Base-by-base conservation (phyloP, 1,140 invertebrate genomes). In the Drosophila seguyi region DNA sequence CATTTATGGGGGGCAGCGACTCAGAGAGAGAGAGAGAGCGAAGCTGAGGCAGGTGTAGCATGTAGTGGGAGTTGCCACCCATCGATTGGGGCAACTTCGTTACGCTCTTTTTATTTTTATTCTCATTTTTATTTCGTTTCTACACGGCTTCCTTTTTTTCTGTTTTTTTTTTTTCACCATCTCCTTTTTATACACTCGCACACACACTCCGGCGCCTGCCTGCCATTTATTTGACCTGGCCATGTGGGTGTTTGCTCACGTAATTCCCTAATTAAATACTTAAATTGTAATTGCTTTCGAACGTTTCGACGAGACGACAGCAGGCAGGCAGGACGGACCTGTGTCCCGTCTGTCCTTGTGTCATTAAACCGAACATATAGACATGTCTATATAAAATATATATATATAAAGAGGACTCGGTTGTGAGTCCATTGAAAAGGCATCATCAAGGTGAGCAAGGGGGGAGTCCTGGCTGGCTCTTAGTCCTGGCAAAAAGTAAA, bases 231-330 rank as follows among this genome's bases (percentile, higher is more conserved):
- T 67, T 55, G 50, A 60, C 66, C 63, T 71, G 65, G 67, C 69
- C 67, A 59, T 47, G 57, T 78, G 81, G 83, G 78, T 84, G 75
- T 90, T 90, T 90, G 81, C 85, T 85, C 85, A 90, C 85, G 85
- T 90, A 90, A 90, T 90, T 85, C 81, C 85, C 85, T 90, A 90
- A 90, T 90, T 90, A 90, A 90, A 90, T 90, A 90, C 85, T 85
- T 90, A 90, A 90, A 90, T 85, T 90, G 85, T 90, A 90, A 90
- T 90, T 90, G 85, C 85, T 90, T 90, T 90, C 86, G 81, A 88
- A 84, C 85, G 53, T 67, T 81, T 72, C 63, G 58, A 72, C 44
- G 71, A 67, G 48, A 34, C 62, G 42, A 31, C 52, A 34, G 63
- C 18, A 25, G 47, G 47, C 10, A 31, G 47, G 47, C 47, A 18